Base-by-base conservation (phyloP, 2,888 invertebrate genomes). In the Campoletis raptor region DNA sequence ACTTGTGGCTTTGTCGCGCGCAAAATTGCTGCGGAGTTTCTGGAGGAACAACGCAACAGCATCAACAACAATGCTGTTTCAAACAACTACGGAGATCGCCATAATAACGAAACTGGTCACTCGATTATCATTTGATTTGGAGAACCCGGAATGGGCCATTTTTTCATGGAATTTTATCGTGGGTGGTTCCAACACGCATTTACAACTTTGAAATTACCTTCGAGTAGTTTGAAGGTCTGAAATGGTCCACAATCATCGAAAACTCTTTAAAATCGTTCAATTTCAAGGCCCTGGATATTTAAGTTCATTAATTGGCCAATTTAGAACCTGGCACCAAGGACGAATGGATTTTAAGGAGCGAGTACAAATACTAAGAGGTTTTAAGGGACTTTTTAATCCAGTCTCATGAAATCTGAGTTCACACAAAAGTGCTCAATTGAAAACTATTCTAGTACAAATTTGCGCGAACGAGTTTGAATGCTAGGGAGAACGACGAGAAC, bases 1-100 rank as follows among this genome's bases (percentile, higher is more conserved):
- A 93, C 93, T 93, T 93, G 92, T 93, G 92, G 91, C 92, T 93
- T 94, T 94, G 93, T 93, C 92, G 92, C 92, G 92, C 92, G 91
- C 83, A 45, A 81, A 91, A 90, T 36, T 77, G 64, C 86, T 82
- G 81, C 83, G 77, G 66, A 79, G 80, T 86, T 88, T 80, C 88
- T 78, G 81, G 73, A 70, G 81, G 67, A 90, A 88, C 86, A 79
- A 45, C 52, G 70, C 37, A 30, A 61, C 57, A 30, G 30, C n/a
- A 36, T 48, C 12, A 40, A 18, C 30, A 21, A 45, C 3, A 37
- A 30, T 15, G 36, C 5, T 21, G 37, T n/a, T 36, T 21, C 7
- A 54, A 40, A 42, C 21, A 10, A 77, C 69, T 6, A 36, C 54
- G n/a, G 24, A 45, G 18, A 67, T 67, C 10, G 37, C 37, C 37